These are phyloP conservation scores for Neogobius melanostomus DNA, from an alignment of 2,113 vertebrate genomes.

Conservation along the genomic window DNA sequence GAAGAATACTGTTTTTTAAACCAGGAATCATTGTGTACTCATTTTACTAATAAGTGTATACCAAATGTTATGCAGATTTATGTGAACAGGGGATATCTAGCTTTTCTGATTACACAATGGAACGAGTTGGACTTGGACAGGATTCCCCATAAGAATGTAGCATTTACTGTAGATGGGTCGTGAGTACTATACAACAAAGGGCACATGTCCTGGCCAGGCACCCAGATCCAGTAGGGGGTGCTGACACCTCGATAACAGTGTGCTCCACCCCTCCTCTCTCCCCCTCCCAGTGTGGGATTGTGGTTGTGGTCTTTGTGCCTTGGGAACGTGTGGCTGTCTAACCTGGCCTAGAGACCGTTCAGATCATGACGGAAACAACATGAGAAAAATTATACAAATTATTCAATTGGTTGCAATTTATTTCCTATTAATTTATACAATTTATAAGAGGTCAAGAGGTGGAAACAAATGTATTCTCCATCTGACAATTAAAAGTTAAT, in stretches of 20 bases:
- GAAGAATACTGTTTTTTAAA: too few relatives aligned
- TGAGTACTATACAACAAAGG: conserved; percentile 28
- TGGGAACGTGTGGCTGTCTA: conserved; percentile 24
- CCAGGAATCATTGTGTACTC: too few relatives aligned
- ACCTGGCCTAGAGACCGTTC: conserved; percentile 17
- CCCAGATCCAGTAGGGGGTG: conserved; percentile 92
- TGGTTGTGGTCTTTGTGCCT: conserved; percentile 28
- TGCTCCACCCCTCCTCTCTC: conserved; percentile 24
- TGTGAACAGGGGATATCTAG: background rate
- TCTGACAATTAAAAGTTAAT: background rate
- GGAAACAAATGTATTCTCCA: background rate
- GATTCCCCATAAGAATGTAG: conserved; percentile 4
- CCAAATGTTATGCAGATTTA: background rate
- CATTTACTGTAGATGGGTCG: conserved; percentile 7
- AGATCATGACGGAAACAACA: background rate
- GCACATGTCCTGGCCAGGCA: conserved; percentile 51
- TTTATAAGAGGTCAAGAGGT: background rate
- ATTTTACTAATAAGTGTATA: too few relatives aligned
- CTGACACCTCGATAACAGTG: conserved; percentile 83
- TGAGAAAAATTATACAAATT: background rate
- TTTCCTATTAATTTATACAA: background rate
- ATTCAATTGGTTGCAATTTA: background rate
- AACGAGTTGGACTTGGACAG: background rate
- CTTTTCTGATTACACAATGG: background rate
- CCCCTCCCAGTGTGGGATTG: conserved; percentile 13